Conservation (phyloP, 92 coral and sea anemone genomes). For the Epizoanthus ramosus region DNA sequence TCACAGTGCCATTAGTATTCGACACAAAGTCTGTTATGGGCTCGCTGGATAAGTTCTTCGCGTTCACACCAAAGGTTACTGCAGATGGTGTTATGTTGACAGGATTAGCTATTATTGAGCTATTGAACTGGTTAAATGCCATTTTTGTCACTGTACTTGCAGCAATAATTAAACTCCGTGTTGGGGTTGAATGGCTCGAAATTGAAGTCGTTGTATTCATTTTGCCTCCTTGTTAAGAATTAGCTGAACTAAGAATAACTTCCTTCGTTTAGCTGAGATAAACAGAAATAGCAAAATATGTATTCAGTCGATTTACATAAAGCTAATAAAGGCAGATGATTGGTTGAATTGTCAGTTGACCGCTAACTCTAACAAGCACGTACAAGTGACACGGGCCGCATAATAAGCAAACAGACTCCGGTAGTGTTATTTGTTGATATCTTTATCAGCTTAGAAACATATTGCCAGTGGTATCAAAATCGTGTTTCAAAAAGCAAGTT, state of each 20-base stretch:
- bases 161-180: neutral
- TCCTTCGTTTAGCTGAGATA: neutral
- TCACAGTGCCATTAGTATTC: neutral
- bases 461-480: no score
- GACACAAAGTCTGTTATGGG: no score
- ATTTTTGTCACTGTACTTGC: neutral
- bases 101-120: neutral
- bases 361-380: no score
- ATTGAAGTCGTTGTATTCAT: neutral
- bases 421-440: no score
- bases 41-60: neutral
- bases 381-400: no score
- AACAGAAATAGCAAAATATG: neutral
- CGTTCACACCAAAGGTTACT: neutral
- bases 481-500: no score
- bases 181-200: neutral
- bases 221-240: neutral
- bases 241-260: neutral
- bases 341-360: neutral
- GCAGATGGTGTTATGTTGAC: neutral
- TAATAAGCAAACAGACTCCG: no score
- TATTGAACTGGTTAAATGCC: neutral
- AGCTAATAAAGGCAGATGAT: neutral
- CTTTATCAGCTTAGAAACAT: no score
- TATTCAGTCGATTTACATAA: neutral